Percentiles rank a stretch among this genome's conserved stretches.
These are phyloP conservation scores for Urocitellus parryii DNA, from an alignment of 2,113 vertebrate genomes.

Conservation along the genomic window DNA sequence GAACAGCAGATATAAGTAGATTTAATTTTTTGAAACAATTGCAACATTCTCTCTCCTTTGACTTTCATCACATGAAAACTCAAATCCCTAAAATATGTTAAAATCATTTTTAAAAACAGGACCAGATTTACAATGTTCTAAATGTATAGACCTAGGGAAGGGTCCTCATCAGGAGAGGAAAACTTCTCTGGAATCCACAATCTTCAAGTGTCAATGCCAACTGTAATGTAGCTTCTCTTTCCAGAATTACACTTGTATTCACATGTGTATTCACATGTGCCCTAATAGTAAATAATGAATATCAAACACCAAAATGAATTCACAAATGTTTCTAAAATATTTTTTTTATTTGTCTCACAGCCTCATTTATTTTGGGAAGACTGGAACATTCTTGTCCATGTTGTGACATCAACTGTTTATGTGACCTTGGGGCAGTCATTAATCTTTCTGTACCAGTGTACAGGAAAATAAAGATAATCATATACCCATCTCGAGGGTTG, in stretches of 20 bases:
- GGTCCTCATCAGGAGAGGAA: background rate
- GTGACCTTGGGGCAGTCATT: background rate
- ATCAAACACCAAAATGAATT: slow-evolving; percentile 57
- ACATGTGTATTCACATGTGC: background rate
- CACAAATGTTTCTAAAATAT: slow-evolving; percentile 28
- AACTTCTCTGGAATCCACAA: background rate
- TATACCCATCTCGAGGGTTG: background rate
- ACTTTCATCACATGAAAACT: slow-evolving; percentile 29
- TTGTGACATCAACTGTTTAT: background rate
- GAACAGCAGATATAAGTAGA: slow-evolving; percentile 18
- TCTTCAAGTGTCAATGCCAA: background rate
- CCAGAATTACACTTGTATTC: slow-evolving; percentile 40
- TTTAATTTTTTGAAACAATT: slow-evolving; percentile 1
- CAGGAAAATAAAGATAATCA: background rate
- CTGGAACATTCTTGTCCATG: background rate
- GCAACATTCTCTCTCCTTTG: slow-evolving; percentile 45
- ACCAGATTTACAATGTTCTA: background rate
- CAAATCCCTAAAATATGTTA: slow-evolving; percentile 32
- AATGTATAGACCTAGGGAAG: background rate
- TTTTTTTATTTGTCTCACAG: background rate
- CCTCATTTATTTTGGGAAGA: background rate
- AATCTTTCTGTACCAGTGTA: background rate
- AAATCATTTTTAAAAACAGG: slow-evolving; percentile 17
- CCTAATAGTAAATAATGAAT: background rate
- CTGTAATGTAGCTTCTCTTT: background rate